These are phyloP conservation scores for Choloepus didactylus DNA, from an alignment of 2,797 vertebrate species.

Conservation along the genomic window DNA sequence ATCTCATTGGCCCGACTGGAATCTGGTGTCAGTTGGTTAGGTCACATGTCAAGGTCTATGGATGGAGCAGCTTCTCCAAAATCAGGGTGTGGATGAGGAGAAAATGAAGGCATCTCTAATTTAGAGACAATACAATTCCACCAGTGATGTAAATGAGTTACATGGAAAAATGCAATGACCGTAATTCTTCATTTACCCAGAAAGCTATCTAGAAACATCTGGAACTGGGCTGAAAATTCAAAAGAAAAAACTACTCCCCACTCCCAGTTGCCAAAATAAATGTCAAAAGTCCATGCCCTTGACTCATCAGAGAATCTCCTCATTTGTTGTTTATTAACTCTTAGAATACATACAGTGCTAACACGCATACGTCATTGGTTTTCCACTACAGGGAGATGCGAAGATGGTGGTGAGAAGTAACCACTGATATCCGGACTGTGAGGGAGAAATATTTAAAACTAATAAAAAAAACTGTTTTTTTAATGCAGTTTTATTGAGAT, in stretches of 20 bases:
- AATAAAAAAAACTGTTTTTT: background rate
- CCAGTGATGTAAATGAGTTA: background rate
- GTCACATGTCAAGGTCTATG: background rate
- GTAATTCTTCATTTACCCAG: background rate
- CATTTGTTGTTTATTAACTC: background rate
- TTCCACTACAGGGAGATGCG: background rate
- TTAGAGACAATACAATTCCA: background rate
- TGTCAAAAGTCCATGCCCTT: background rate
- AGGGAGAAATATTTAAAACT: background rate
- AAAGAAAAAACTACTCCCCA: background rate
- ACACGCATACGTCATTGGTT: background rate
- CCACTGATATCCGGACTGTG: background rate
- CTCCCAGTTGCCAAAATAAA: background rate
- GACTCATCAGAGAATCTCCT: conserved; percentile 20
- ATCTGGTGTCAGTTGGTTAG: background rate
- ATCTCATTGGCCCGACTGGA: background rate
- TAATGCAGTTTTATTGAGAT: no score
- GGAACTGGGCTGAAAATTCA: background rate
- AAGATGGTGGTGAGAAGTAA: background rate
- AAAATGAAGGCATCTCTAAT: background rate
- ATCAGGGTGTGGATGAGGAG: background rate
- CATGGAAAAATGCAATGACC: background rate
- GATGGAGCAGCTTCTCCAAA: background rate
- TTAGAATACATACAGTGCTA: background rate
- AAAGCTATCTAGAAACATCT: background rate